Evolutionary conservation across 1,140 invertebrate genomes (phyloP), one percentile per base, ranked within the genome.

Genomic region (Pollicipes pollicipes): DNA sequence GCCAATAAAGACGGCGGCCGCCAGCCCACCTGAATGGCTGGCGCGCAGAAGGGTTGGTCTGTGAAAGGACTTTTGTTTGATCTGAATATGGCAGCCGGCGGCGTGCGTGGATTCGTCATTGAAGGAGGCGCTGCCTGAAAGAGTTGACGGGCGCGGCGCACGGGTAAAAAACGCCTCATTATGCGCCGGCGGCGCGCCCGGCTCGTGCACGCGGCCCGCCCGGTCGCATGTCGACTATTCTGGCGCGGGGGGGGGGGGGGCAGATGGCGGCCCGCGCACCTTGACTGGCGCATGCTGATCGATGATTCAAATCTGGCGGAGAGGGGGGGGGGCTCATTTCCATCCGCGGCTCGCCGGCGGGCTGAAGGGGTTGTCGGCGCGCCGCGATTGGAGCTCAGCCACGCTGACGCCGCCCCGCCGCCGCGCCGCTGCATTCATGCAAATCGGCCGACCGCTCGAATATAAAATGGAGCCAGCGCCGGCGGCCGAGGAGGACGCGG

Each of bases 81-180:
- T 58, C 45, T 58, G 45, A 58, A 58, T 58, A 58, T 58, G 45
- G 45, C 45, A 58, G 45, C 45, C 45, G 45, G 45, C 45, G 45
- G 2, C 2, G 45, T 21, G 45, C 45, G 45, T 58, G 45, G 45
- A 58, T 58, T 58, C 45, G 45, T 58, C 45, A 58, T 58, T 58
- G 45, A 58, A 58, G 45, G 45, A 58, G 45, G 45, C 45, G 45
- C 45, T 21, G 21, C 13, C 45, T 58, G 45, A 58, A 58, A 58
- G 45, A 21, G 45, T 58, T 10, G 45, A 58, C 45, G 45, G 13
- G 45, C 45, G 45, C 45, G 45, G 45, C 45, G 45, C 24, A 58
- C 17, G 17, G 6, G 17, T 58, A 58, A 58, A n/a, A 58, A 58
- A 58, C 45, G 45, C 13, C 45, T 58, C 13, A 58, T 58, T 58